phyloP scores from a whole-genome alignment of 2,888 invertebrate species.

The Diarsia brunnea region DNA sequence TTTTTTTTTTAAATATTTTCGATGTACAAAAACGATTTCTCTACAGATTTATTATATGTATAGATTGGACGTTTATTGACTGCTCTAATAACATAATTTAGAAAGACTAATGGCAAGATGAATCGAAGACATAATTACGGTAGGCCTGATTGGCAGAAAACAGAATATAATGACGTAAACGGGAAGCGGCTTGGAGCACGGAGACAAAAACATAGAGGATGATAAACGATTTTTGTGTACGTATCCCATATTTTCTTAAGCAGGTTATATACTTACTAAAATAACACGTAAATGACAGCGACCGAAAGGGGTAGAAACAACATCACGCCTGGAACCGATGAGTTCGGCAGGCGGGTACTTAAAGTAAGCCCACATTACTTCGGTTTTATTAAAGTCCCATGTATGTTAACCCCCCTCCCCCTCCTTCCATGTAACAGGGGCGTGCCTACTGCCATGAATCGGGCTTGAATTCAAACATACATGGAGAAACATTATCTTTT shows the following conservation, averaged over 20 bases:
- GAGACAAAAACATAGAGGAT: too few species aligned
- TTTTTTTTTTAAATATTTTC: too few species aligned
- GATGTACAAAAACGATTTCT: too few species aligned
- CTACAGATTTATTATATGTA: too few species aligned
- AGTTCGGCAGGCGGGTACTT: not conserved
- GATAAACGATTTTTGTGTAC: not conserved
- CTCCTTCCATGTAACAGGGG: not conserved
- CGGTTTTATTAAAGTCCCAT: not conserved
- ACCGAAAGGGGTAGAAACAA: not conserved
- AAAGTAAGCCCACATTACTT: not conserved
- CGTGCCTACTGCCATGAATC: not conserved
- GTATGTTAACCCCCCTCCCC: not conserved
- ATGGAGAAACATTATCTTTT: not conserved
- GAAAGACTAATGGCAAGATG: not conserved
- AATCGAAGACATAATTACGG: not conserved
- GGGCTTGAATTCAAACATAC: not conserved
- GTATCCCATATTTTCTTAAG: not conserved
- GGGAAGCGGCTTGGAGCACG: not conserved
- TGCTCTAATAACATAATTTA: not conserved
- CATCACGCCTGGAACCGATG: too few species aligned
- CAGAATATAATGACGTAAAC: not conserved
- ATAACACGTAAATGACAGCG: too few species aligned
- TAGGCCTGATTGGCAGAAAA: slow-evolving; percentile 6
- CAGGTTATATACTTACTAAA: not conserved
- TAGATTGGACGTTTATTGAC: not conserved